Percentiles rank a stretch among this genome's conserved stretches.
phyloP scores from a whole-genome alignment of 2,113 vertebrate genomes.

The Petrocephalus microphthalmus region DNA sequence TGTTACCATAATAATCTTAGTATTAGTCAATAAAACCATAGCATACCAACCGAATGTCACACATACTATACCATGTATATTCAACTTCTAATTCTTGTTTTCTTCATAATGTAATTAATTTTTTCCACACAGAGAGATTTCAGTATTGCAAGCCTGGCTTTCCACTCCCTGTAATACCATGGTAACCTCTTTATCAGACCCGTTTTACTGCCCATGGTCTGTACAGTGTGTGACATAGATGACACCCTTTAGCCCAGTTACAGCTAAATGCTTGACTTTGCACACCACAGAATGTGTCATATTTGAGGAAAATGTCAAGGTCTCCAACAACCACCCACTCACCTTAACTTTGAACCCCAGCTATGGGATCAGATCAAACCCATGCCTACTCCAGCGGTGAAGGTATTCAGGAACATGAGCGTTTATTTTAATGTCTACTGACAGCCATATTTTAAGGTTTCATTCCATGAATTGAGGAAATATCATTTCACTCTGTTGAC shows the following conservation, averaged over 20 bases:
- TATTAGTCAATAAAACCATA: neutral
- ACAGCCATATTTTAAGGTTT: neutral
- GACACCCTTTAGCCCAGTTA: neutral
- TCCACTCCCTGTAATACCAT: neutral
- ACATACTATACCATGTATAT: neutral
- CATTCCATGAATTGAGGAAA: neutral
- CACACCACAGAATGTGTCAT: neutral
- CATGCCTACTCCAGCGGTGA: neutral
- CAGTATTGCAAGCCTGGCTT: neutral
- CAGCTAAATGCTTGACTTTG: neutral
- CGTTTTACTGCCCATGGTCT: neutral
- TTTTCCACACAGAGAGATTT: neutral
- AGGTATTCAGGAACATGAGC: neutral
- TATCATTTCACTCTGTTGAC: neutral
- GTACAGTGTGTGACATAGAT: neutral
- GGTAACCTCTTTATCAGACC: neutral
- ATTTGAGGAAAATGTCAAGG: neutral
- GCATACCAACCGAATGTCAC: neutral
- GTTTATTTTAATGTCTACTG: neutral
- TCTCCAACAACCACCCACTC: neutral
- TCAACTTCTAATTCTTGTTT: neutral
- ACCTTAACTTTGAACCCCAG: neutral
- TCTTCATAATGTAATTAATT: neutral
- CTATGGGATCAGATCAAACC: neutral
- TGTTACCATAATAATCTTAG: neutral